phyloP scores from a whole-genome alignment of 2,113 vertebrate species.

The Spea bombifrons region DNA sequence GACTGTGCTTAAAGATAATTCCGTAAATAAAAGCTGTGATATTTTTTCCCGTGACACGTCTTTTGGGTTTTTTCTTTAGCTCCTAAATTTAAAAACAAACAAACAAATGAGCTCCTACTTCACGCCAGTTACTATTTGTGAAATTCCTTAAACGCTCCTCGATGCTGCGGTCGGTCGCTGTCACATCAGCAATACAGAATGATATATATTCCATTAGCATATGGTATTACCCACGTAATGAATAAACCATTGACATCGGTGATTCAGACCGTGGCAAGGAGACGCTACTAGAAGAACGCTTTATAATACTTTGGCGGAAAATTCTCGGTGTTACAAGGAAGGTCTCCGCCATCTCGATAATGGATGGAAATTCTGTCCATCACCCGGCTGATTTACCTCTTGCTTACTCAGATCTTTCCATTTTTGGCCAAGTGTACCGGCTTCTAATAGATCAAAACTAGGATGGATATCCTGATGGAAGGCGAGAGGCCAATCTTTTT shows the following conservation, averaged over 20 bases:
- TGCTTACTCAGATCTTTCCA: constrained; percentile 34
- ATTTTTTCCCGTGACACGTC: too few relatives aligned
- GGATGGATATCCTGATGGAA: neutral
- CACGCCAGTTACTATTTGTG: too few relatives aligned
- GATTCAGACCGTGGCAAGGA: constrained; percentile 15
- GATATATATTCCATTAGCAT: constrained; percentile 37
- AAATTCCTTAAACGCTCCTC: too few relatives aligned
- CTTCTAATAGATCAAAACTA: constrained; percentile 30
- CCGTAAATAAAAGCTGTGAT: too few relatives aligned
- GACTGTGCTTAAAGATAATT: too few relatives aligned
- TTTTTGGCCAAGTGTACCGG: constrained; percentile 27
- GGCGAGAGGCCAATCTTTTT: too few relatives aligned
- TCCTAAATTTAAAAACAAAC: too few relatives aligned
- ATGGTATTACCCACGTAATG: constrained; percentile 37
- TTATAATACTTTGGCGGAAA: constrained; percentile 34
- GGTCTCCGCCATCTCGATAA: constrained; percentile 21
- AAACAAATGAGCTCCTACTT: too few relatives aligned
- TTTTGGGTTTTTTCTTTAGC: too few relatives aligned
- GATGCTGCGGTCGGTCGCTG: neutral
- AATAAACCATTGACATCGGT: constrained; percentile 31
- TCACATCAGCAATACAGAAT: constrained; percentile 21
- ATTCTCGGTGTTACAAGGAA: constrained; percentile 17
- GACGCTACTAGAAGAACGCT: constrained; percentile 20
- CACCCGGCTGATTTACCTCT: constrained; percentile 21
- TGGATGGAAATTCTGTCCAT: constrained; percentile 23